A percentile compares a stretch with the other conserved stretches of the same genome.
phyloP scores from a whole-genome alignment of 2,888 invertebrate species.

The Mayetiola destructor region DNA sequence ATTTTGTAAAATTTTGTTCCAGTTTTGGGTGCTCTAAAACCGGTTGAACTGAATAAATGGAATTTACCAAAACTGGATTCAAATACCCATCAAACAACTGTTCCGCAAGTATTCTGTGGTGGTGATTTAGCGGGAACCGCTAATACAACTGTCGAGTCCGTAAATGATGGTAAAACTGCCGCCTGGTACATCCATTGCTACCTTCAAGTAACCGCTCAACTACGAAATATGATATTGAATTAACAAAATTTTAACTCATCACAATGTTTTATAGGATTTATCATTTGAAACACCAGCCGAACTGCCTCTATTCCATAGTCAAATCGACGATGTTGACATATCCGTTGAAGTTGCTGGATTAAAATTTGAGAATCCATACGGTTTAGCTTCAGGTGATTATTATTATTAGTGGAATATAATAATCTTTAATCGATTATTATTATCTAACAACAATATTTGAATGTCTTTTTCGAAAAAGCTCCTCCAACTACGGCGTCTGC shows the following conservation, averaged over 20 bases:
- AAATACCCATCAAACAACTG: constrained; percentile 62
- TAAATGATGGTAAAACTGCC: constrained; percentile 96
- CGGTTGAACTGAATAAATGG: constrained; percentile 60
- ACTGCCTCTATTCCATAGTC: constrained; percentile 82
- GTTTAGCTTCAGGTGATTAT: constrained; percentile 89
- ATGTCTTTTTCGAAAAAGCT: too few relatives aligned
- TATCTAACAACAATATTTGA: too few relatives aligned
- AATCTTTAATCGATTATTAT: too few relatives aligned
- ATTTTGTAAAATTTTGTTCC: constrained; percentile 23
- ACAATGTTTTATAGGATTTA: constrained; percentile 37
- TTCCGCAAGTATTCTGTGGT: constrained; percentile 75
- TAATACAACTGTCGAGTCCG: constrained; percentile 95
- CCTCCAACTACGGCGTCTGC: constrained; percentile 88
- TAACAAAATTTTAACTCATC: background rate
- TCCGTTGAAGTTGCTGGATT: constrained; percentile 87
- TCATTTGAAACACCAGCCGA: constrained; percentile 49
- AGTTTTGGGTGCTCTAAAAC: constrained; percentile 61
- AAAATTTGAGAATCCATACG: constrained; percentile 91
- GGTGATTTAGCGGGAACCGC: constrained; percentile 90
- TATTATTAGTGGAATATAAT: too few relatives aligned
- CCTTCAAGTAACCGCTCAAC: constrained; percentile 51
- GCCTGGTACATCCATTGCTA: constrained; percentile 90
- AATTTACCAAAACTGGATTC: constrained; percentile 68
- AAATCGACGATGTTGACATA: constrained; percentile 87
- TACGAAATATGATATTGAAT: background rate